Base-by-base conservation (phyloP, 2,113 vertebrate genomes). In the Penelope pileata region DNA sequence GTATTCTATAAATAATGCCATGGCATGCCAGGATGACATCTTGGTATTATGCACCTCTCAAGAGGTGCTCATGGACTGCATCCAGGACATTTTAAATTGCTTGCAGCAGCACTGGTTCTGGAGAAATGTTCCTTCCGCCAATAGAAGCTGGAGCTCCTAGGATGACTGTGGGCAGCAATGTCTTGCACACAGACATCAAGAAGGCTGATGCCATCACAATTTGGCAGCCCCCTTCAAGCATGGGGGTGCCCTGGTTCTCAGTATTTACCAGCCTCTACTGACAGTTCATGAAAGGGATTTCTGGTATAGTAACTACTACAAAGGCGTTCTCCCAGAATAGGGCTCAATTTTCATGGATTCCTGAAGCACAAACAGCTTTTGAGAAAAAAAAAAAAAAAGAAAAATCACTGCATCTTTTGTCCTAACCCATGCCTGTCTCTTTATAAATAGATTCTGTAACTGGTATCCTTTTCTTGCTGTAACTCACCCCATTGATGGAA, bases 341-440 rank as follows among this genome's bases (percentile, higher is more conserved):
- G 7, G 5, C 27, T 87, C 67, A 21, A 70, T n/a, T 90, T 89
- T 75, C 59, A 70, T 18, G 6, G 56, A 53, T 30, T 12, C 7
- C 30, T 48, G 23, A 76, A 5, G 1, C 7, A 68, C 5, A 67
- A 72, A 6, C 7, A 75, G 24, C 29, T 84, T 91, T 83, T 83
- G n/a, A n/a, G n/a, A n/a, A n/a, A n/a, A n/a, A n/a, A n/a, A n/a
- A n/a, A n/a, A n/a, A n/a, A n/a, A n/a, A 38, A 86, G 40, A 86
- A 63, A 86, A n/a, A n/a, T n/a, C n/a, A n/a, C n/a, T n/a, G n/a
- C n/a, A n/a, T 9, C 30, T 78, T 81, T 92, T 66, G 64, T 56
- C 8, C 17, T 73, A 69, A 64, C 23, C 5, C 10, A 3, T 2
- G 27, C 10, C 18, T 72, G 66, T 34, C 47, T 45, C 8, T 58